Percentiles rank a stretch among this genome's conserved stretches.
phyloP scores from a whole-genome alignment of 1,140 invertebrate genomes.

The Drosophila trapezifrons region DNA sequence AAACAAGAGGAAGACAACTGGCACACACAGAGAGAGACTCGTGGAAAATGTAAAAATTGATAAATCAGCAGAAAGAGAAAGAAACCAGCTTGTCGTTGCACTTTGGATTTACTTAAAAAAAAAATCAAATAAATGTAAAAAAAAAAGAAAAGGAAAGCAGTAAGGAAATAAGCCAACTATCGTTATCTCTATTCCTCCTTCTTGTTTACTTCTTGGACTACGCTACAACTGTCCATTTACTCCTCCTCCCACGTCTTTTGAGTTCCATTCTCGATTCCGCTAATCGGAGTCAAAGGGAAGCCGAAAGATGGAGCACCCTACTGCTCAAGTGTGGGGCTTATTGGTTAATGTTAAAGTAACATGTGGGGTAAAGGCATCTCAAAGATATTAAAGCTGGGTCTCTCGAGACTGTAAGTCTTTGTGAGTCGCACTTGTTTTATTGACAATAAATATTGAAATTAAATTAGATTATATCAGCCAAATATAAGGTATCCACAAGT shows the following conservation, averaged over 20 bases:
- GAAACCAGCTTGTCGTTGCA: constrained; percentile 40
- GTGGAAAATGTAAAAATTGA: constrained; percentile 24
- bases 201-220: constrained; percentile 51
- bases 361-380: neutral
- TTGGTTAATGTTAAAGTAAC: neutral
- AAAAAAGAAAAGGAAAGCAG: constrained; percentile 16
- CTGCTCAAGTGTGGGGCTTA: neutral
- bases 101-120: constrained; percentile 5
- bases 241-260: neutral
- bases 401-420: no score
- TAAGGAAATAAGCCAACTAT: constrained; percentile 12
- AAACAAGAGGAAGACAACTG: constrained; percentile 46
- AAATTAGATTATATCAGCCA: neutral
- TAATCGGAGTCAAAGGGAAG: constrained; percentile 14
- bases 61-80: constrained; percentile 55
- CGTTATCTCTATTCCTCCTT: constrained; percentile 24
- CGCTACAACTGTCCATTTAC: constrained; percentile 29
- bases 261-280: constrained; percentile 10
- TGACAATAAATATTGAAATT: neutral
- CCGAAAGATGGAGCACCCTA: constrained; percentile 8
- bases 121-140: neutral
- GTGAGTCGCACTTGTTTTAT: no score
- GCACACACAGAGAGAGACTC: constrained; percentile 48
- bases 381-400: neutral
- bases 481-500: constrained; percentile 2